Conservation (phyloP, 2,797 vertebrate species). For the Babyrousa celebensis region DNA sequence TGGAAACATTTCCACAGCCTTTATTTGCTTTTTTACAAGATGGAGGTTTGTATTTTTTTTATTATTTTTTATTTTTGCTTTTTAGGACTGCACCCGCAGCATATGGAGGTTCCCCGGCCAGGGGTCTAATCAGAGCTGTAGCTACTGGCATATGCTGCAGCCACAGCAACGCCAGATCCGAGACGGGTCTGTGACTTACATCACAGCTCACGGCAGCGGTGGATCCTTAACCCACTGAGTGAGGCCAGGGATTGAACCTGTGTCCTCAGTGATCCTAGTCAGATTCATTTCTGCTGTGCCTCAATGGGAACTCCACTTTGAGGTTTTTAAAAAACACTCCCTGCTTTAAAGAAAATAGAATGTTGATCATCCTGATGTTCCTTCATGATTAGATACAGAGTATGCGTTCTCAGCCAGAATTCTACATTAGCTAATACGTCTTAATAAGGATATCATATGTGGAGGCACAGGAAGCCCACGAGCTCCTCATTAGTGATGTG, state of each 20-base stretch:
- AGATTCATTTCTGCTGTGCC: too few species aligned
- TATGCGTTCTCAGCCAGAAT: slow-evolving; percentile 17
- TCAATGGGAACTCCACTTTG: not conserved
- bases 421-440: not conserved
- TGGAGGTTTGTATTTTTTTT: not conserved
- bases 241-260: too few species aligned
- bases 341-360: not conserved
- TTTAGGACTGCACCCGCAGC: too few species aligned
- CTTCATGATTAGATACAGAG: slow-evolving; percentile 46
- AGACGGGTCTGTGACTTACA: too few species aligned
- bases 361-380: slow-evolving; percentile 30
- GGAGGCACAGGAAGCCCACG: not conserved
- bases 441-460: not conserved
- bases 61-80: too few species aligned
- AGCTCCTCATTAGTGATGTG: not conserved
- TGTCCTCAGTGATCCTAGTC: too few species aligned
- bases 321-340: not conserved
- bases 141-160: too few species aligned
- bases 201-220: too few species aligned
- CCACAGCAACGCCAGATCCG: too few species aligned
- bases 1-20: slow-evolving; percentile 31
- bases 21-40: slow-evolving; percentile 32
- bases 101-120: too few species aligned
- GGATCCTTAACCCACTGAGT: too few species aligned
- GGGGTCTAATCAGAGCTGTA: too few species aligned